Evolutionary conservation across 1,140 invertebrate genomes (phyloP), one percentile per base, ranked within the genome.

Genomic region (Temnothorax nylanderi): DNA sequence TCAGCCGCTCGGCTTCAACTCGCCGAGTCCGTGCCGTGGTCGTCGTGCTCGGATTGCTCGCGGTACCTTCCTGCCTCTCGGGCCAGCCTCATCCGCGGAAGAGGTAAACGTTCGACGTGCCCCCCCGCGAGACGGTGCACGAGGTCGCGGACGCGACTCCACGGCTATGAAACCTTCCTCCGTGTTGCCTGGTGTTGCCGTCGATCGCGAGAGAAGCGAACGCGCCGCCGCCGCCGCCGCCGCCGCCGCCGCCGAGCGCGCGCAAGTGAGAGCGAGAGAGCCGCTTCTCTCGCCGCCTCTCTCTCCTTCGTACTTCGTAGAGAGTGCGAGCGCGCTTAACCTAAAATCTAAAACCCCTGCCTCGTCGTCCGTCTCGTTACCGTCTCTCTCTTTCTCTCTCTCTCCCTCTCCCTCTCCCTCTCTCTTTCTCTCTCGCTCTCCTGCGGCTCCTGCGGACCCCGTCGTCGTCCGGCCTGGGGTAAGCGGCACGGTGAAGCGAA

Each of bases 291-390:
- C 56, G 16, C 37, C 11, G n/a, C 41, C 67, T 47, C 67, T 72
- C 49, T 74, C 51, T 65, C 78, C 41, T n/a, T n/a, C n/a, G n/a
- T n/a, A 37, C 37, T 18, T 32, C 13, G n/a, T 49, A 34, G 16
- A 56, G 49, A 82, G 80, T 58, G 54, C 69, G 54, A 75, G 26
- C 26, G 71, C 80, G 69, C 80, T 84, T 84, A 84, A 84, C 80
- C 80, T 84, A 84, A 84, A 84, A 84, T 0, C 26, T 26, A 26
- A 26, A 26, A 26, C 26, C 7, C 32, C 77, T 69, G 51, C 11
- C 37, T 26, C 34, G 18, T 67, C 64, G 62, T 32, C 2, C 37
- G 41, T 65, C 64, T 44, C 54, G 67, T 74, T 44, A 4, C 56
- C 65, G 51, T 60, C 32, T 34, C 0, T 26, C 26, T 26, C 26